Evolutionary conservation across 2,797 vertebrate species (phyloP).

Genomic region (Stomatorhinus walkeri): DNA sequence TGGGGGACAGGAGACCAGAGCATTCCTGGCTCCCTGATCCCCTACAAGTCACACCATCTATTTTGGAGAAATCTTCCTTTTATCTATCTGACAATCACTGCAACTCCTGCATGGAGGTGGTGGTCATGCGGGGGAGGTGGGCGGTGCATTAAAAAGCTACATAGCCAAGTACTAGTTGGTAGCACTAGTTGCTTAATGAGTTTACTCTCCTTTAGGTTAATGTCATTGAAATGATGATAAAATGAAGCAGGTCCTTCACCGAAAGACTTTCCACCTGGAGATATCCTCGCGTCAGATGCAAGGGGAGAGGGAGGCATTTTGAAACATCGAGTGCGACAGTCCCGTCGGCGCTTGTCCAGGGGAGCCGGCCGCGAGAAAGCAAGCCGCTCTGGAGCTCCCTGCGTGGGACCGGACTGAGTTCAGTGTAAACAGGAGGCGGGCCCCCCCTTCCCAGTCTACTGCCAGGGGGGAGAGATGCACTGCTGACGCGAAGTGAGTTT

Average conservation of each 20-base stretch:
- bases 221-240: not conserved
- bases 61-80: not conserved
- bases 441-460: slow-evolving; percentile 30
- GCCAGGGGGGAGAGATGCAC: slow-evolving; percentile 52
- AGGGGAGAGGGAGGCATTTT: not conserved
- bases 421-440: not conserved
- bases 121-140: not conserved
- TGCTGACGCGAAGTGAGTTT: slow-evolving; percentile 70
- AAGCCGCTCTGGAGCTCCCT: not conserved
- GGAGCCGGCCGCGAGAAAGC: not conserved
- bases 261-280: not conserved
- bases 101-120: not conserved
- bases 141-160: not conserved
- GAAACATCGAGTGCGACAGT: not conserved
- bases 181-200: not conserved
- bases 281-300: not conserved
- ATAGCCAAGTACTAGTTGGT: not conserved
- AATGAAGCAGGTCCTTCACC: not conserved
- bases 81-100: not conserved
- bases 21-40: too few relatives aligned
- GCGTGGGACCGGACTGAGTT: not conserved
- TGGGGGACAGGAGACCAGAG: not conserved
- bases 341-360: not conserved
- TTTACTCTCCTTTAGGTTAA: not conserved
- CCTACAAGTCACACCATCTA: not conserved